A percentile compares a stretch with the other conserved stretches of the same genome.
These are phyloP conservation scores for Epicampocera succincta DNA, from an alignment of 2,888 invertebrate species.

Conservation along the genomic window DNA sequence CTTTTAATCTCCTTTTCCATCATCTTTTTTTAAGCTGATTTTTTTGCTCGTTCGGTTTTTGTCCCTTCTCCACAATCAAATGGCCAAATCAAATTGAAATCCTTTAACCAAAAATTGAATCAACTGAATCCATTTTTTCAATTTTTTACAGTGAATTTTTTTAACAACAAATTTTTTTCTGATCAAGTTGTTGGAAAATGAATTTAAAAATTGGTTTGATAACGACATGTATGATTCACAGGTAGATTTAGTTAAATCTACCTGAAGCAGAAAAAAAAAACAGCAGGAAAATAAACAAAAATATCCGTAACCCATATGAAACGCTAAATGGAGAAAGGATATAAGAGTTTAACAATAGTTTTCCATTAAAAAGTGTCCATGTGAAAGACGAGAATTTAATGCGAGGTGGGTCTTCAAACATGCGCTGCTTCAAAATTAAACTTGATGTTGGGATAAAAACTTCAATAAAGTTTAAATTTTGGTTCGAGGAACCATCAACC, in stretches of 20 bases:
- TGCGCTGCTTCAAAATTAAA: no score
- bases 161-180: constrained; percentile 4
- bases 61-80: constrained; percentile 29
- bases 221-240: constrained; percentile 51
- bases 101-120: constrained; percentile 62
- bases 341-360: no score
- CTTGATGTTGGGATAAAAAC: no score
- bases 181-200: constrained; percentile 26
- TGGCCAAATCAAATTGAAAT: constrained; percentile 59
- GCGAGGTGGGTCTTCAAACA: no score
- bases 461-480: no score
- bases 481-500: no score
- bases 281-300: no score
- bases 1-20: constrained; percentile 34
- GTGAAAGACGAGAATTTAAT: no score
- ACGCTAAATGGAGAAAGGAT: no score
- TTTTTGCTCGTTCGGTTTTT: not conserved
- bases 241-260: constrained; percentile 29
- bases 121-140: constrained; percentile 12
- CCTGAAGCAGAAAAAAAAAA: not conserved
- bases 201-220: constrained; percentile 57
- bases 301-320: no score
- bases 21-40: not conserved
- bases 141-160: constrained; percentile 24
- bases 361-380: no score